These are phyloP conservation scores for Dreissena polymorpha DNA, from an alignment of 1,140 invertebrate genomes.

Conservation along the genomic window DNA sequence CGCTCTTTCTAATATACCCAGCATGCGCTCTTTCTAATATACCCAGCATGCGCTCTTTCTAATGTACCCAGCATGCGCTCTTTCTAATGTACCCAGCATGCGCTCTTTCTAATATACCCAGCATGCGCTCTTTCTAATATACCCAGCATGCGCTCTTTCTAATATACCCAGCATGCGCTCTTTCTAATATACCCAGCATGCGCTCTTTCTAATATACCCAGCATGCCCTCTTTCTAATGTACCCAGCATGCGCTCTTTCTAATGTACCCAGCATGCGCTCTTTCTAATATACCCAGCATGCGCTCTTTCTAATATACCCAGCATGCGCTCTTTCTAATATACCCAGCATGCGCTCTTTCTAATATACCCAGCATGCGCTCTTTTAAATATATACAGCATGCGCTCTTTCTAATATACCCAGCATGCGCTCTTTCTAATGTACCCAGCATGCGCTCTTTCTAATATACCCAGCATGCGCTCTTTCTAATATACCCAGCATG, in stretches of 20 bases:
- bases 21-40: constrained; percentile 74
- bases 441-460: constrained; percentile 81
- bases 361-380: constrained; percentile 85
- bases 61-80: constrained; percentile 82
- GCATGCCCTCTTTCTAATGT: too few species aligned
- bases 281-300: constrained; percentile 82
- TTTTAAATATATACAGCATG: too few species aligned
- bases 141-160: constrained; percentile 81
- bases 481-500: constrained; percentile 82
- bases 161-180: constrained; percentile 82
- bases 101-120: constrained; percentile 79
- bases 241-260: too few species aligned
- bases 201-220: constrained; percentile 79
- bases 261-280: constrained; percentile 82
- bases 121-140: constrained; percentile 74
- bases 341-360: constrained; percentile 81
- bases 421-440: constrained; percentile 74
- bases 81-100: constrained; percentile 82
- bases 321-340: constrained; percentile 74
- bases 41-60: constrained; percentile 81
- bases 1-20: constrained; percentile 79
- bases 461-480: constrained; percentile 82
- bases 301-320: constrained; percentile 79
- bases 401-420: constrained; percentile 79
- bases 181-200: constrained; percentile 82